Base-by-base conservation (phyloP, 1,140 invertebrate genomes). In the Drosophila quadrilineata region DNA sequence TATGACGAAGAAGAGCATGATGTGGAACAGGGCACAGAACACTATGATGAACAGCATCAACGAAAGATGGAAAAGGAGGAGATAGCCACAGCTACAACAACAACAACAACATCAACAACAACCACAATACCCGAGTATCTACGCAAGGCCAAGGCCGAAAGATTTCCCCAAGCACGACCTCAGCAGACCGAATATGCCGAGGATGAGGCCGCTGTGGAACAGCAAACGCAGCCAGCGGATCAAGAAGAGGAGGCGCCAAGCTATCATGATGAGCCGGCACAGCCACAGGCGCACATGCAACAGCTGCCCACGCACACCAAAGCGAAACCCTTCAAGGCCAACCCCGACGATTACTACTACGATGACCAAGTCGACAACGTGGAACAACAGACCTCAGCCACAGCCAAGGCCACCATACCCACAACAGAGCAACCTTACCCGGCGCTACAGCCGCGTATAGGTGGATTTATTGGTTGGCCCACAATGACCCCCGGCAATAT, bases 51-150 rank as follows among this genome's bases (percentile, higher is more conserved):
- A 9, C 26, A 50, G 41, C 26, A 29, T 2, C 16, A 58, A 33
- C 12, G 19, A 8, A 24, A 26, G 2, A 59, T 65, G 14, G 38
- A 33, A 6, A 40, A 35, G 3, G 57, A 64, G 4, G 8, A 54
- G 14, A 14, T 31, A 12, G 9, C 26, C 1, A 49, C 35, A 6
- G 64, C 49, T 10, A 74, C 71, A 10, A 71, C 59, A 0, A 62
- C 62, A 1, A 49, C 70, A 12, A 6, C 26, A 0, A 49, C 35
- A 6, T 59, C 49, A n/a, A 74, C 71, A 10, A 71, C 59, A 0
- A 62, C 62, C 0, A 49, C 70, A 6, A 58, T 88, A 19, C 87
- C 87, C 0, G 76, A 88, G 17, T 88, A 88, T 76, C 71, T 88
- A 52, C 86, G 87, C 2, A 77, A 87, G 46, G 46, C 66, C 16